Percentiles rank a stretch among this genome's conserved stretches.
These are phyloP conservation scores for Drosophila dives DNA, from an alignment of 2,888 invertebrate genomes.

Conservation along the genomic window DNA sequence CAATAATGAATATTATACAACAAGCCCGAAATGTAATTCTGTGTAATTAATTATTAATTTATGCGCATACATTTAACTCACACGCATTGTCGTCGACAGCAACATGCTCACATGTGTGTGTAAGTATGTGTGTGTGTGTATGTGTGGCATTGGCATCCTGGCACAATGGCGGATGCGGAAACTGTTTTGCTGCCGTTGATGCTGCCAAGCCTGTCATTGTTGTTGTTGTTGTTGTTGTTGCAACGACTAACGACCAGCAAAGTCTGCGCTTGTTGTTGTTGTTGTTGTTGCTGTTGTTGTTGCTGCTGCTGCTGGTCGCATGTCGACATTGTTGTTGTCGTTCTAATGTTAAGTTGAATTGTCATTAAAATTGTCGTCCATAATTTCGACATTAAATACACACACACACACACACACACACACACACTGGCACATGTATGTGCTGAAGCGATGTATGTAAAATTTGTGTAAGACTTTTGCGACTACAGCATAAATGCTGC, in stretches of 20 bases:
- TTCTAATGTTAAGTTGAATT: constrained; percentile 82
- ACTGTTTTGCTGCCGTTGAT: constrained; percentile 80
- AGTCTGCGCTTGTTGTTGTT: constrained; percentile 50
- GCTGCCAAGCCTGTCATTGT: constrained; percentile 65
- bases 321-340: constrained; percentile 67
- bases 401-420: constrained; percentile 46
- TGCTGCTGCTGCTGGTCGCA: constrained; percentile 54
- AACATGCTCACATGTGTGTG: constrained; percentile 23
- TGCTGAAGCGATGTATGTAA: constrained; percentile 56
- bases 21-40: constrained; percentile 83
- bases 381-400: constrained; percentile 82
- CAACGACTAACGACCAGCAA: constrained; percentile 68
- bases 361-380: constrained; percentile 82
- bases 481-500: constrained; percentile 72
- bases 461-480: constrained; percentile 73
- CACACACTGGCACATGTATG: background rate
- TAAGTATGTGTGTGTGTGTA: constrained; percentile 37
- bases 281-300: constrained; percentile 52
- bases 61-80: constrained; percentile 83
- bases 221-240: constrained; percentile 46
- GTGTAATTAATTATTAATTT: constrained; percentile 84
- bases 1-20: constrained; percentile 84
- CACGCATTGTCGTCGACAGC: constrained; percentile 78
- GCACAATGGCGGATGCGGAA: constrained; percentile 80
- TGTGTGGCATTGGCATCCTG: constrained; percentile 77